Evolutionary conservation across 2,113 vertebrate species (phyloP), one percentile per base, ranked within the genome.

Genomic region (Dermatemys mawii): DNA sequence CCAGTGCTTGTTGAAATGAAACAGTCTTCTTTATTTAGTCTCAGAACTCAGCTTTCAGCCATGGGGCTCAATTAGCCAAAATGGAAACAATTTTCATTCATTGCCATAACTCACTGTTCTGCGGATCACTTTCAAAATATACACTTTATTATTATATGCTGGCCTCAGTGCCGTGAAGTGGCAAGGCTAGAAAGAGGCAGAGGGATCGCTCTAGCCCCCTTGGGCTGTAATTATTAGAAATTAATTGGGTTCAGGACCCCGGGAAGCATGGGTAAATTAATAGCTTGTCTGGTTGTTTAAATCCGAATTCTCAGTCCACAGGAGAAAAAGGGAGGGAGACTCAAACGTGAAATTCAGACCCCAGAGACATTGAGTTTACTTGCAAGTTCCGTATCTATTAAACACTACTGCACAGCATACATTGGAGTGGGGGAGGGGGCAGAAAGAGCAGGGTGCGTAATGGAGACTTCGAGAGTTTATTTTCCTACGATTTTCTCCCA

Each of bases 171-270:
- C 98, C 97, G 98, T 96, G 97, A 96, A 98, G 98, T 98, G 98
- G 98, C 97, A 97, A 97, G 97, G 97, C 97, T 98, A 97, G 98
- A 98, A 97, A 98, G 97, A 97, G 96, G 96, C 97, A 97, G 97
- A 96, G 93, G 97, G 96, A 98, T 98, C 98, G 97, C 97, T 98
- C 96, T 96, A 98, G 98, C 97, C 98, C 98, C 98, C 98, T 98
- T 98, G 98, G 98, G 98, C 98, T 98, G 98, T 98, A 99, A 99
- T 99, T 99, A 99, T 99, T 99, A 99, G 98, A 99, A 98, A 99
- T 99, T 99, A 99, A 99, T 99, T 99, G 98, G 98, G 99, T 99
- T 99, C 98, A 98, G 97, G 98, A 98, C 98, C 98, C 98, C 97
- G 97, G 97, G 97, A 98, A 98, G 98, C 97, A 98, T 96, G 97